Percentiles rank a stretch among this genome's conserved stretches.
These are phyloP conservation scores for Hydrotaea diabolus DNA, from an alignment of 2,888 invertebrate genomes.

Conservation along the genomic window DNA sequence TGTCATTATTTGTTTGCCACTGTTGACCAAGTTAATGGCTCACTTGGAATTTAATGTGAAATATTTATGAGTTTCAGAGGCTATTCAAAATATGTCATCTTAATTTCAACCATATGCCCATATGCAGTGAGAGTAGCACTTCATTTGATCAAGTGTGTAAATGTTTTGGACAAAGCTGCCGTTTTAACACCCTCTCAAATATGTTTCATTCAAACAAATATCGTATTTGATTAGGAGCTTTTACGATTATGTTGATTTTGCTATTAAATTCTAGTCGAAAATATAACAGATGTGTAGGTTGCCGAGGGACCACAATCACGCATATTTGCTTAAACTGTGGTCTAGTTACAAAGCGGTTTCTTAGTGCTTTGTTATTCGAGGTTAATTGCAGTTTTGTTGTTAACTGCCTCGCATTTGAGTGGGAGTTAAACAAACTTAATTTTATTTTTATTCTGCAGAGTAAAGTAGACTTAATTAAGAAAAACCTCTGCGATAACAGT, in stretches of 20 bases:
- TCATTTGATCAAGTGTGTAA: not conserved
- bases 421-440: no score
- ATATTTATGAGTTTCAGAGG: not conserved
- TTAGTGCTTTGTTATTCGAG: no score
- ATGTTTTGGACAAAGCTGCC: not conserved
- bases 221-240: no score
- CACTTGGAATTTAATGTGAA: not conserved
- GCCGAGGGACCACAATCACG: not conserved
- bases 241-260: not conserved
- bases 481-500: no score
- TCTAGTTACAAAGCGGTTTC: not conserved
- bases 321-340: not conserved
- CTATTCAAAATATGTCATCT: not conserved
- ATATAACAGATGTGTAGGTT: not conserved
- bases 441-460: no score
- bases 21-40: conserved; percentile 15
- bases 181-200: not conserved
- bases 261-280: not conserved
- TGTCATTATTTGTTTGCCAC: conserved; percentile 5
- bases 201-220: no score
- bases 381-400: no score
- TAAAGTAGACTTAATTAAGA: no score
- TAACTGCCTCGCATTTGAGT: no score
- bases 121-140: not conserved
- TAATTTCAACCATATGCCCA: not conserved